These are phyloP conservation scores for Nylanderia fulva DNA, from an alignment of 1,140 invertebrate species.

Conservation along the genomic window DNA sequence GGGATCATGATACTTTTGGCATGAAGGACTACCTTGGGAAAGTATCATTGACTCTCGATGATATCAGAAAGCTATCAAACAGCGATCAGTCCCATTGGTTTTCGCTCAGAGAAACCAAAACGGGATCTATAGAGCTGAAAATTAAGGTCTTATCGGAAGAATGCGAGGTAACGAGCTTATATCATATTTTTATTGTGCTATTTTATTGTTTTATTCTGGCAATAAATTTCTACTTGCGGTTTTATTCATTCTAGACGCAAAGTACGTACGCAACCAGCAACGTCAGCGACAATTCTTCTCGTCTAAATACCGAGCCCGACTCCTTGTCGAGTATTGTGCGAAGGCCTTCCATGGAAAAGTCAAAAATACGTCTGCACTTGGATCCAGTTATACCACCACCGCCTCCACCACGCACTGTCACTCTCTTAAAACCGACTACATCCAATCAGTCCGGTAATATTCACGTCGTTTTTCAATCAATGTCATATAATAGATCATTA, in stretches of 20 bases:
- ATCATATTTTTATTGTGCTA: background rate
- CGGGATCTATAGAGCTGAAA: conserved; percentile 83
- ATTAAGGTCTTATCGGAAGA: conserved; percentile 83
- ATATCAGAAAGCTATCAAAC: conserved; percentile 84
- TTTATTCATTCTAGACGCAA: conserved; percentile 73
- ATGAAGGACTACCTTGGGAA: conserved; percentile 87
- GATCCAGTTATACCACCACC: conserved; percentile 79
- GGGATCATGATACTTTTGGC: conserved; percentile 87
- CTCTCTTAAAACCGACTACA: conserved; percentile 75
- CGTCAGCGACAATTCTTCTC: conserved; percentile 76
- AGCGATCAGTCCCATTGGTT: conserved; percentile 83
- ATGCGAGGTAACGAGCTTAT: conserved; percentile 75
- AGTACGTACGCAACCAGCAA: conserved; percentile 80
- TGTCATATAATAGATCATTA: background rate
- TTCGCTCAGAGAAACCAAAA: conserved; percentile 80
- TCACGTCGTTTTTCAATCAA: background rate
- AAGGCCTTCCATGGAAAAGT: conserved; percentile 81
- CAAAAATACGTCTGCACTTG: conserved; percentile 78
- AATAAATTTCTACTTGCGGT: background rate
- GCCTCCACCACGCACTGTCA: conserved; percentile 80
- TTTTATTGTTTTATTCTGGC: background rate
- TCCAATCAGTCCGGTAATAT: conserved; percentile 74
- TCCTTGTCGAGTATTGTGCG: conserved; percentile 71
- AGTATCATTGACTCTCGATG: conserved; percentile 84
- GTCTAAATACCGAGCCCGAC: conserved; percentile 72